A percentile compares a stretch with the other conserved stretches of the same genome.
Evolutionary conservation across 2,113 vertebrate species (phyloP).

Genomic region (Colossoma macropomum): DNA sequence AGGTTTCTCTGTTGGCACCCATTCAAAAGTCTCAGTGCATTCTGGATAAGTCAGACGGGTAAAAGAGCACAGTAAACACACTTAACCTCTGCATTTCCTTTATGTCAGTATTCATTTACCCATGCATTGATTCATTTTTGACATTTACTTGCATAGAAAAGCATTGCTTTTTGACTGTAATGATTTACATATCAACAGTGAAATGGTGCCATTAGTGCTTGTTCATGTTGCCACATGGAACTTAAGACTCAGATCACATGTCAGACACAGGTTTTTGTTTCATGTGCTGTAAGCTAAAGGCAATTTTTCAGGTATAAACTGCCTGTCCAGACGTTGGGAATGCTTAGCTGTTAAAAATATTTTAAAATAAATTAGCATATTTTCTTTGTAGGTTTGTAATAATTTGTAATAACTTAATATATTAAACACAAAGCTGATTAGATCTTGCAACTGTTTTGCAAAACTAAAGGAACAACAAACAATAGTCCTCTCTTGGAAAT

Average conservation of each 20-base stretch:
- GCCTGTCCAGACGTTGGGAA: not conserved
- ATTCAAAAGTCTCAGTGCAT: not conserved
- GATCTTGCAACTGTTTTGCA: too few species aligned
- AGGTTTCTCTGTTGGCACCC: not conserved
- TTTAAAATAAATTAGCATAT: too few species aligned
- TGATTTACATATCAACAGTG: not conserved
- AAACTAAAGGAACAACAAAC: too few species aligned
- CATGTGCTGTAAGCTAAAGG: not conserved
- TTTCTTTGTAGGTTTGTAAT: not conserved
- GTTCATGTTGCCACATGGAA: not conserved
- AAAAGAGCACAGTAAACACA: not conserved
- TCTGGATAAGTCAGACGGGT: not conserved
- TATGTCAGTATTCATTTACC: not conserved
- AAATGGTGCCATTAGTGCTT: not conserved
- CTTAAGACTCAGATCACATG: not conserved
- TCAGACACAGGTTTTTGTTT: not conserved
- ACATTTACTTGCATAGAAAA: not conserved
- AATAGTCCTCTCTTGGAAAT: too few species aligned
- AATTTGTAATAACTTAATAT: not conserved
- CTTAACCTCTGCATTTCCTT: not conserved
- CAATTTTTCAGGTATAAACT: not conserved
- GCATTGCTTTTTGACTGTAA: not conserved
- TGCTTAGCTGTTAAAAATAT: not conserved
- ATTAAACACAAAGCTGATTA: too few species aligned
- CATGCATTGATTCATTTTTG: not conserved